Evolutionary conservation across 2,113 vertebrate species (phyloP), one percentile per base, ranked within the genome.

Genomic region (Brachyhypopomus gauderio): DNA sequence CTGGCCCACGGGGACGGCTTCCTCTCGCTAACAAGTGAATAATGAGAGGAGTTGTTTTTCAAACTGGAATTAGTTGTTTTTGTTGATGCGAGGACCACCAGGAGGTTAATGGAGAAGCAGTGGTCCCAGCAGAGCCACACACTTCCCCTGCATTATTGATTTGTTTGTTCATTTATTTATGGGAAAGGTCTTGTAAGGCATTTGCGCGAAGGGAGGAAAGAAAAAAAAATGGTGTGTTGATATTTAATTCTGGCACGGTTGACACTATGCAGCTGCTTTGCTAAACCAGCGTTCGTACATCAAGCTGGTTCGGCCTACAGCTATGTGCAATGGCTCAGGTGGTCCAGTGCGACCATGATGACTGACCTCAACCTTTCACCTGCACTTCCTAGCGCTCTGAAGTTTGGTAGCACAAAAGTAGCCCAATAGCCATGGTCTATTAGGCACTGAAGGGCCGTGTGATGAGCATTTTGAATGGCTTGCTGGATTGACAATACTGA

Each of bases 51-150:
- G 77, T 78, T 79, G 84, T 82, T 83, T 82, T 84, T 73, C 83
- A 80, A 80, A 86, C 45, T 72, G 77, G 72, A 83, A 86, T 84
- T 82, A 80, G 83, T 73, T 86, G 85, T 87, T 85, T 83, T 85
- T 83, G 77, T 83, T 85, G 86, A 83, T 77, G 67, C 66, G 34
- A 78, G 78, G 80, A 84, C 83, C 83, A 83, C 77, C 63, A 62
- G 66, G 83, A 80, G 80, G 78, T 83, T 83, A 84, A 83, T 85
- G 80, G 74, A 83, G 80, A 83, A 87, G 78, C 73, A 72, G 80
- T 76, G 76, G 77, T 80, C 77, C 81, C 74, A 9, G 75, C 7
- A 67, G 80, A 78, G 34, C 20, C 52, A 59, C 22, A 55, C 78
- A 78, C 71, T 64, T 83, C 79, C 75, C 79, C 81, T 81, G 69